Conservation (phyloP, 2,113 vertebrate species). For the Zapus hudsonius region DNA sequence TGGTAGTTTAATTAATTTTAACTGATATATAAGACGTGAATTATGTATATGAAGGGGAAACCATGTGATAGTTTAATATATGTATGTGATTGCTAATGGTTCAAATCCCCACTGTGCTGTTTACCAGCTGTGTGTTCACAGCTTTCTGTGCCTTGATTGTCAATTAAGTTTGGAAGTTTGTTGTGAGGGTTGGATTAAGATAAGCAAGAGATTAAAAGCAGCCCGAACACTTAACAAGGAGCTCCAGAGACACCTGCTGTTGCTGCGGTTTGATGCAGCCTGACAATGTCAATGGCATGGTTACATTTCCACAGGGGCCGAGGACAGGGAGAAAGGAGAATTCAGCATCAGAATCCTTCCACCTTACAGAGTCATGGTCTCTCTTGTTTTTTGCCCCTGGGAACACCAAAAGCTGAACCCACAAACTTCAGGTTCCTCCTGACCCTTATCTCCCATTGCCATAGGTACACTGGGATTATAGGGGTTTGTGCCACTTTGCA, state of each 20-base stretch:
- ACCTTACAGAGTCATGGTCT: too few species aligned
- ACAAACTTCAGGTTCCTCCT: too few species aligned
- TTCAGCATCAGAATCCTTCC: too few species aligned
- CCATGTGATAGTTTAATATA: background rate
- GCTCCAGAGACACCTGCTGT: accelerated
- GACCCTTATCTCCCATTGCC: too few species aligned
- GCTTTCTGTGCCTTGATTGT: background rate
- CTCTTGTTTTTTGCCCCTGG: too few species aligned
- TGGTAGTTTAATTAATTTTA: background rate
- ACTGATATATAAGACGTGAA: background rate
- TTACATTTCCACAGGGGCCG: too few species aligned
- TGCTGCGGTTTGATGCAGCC: background rate
- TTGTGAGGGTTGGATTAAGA: background rate
- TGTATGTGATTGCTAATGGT: background rate
- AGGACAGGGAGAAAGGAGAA: background rate
- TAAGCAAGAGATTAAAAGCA: background rate
- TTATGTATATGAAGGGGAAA: background rate
- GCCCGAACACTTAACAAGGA: background rate
- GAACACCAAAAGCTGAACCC: too few species aligned
- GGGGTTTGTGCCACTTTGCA: too few species aligned
- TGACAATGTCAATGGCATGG: too few species aligned
- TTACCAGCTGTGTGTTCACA: background rate
- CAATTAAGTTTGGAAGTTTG: background rate
- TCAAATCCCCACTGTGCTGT: background rate
- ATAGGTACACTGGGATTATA: too few species aligned